These are phyloP conservation scores for Chaitophorus viminalis DNA, from an alignment of 2,888 invertebrate species.

Conservation along the genomic window DNA sequence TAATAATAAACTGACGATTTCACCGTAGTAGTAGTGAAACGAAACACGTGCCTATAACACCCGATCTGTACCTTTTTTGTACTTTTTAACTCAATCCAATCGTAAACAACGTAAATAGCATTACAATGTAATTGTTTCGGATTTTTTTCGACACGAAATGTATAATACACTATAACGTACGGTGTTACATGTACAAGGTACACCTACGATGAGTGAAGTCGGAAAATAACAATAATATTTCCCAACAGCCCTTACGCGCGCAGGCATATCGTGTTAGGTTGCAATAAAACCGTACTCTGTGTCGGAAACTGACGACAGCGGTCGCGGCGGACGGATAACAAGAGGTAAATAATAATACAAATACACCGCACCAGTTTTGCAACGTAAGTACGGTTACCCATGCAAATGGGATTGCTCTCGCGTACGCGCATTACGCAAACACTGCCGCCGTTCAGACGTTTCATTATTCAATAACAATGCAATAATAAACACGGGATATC, in stretches of 20 bases:
- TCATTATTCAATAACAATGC: not conserved
- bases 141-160: not conserved
- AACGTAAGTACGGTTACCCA: not conserved
- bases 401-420: not conserved
- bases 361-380: not conserved
- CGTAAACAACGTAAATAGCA: not conserved
- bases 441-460: not conserved
- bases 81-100: not conserved
- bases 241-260: not conserved
- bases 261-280: not conserved
- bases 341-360: conserved; percentile 3
- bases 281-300: not conserved
- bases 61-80: not conserved
- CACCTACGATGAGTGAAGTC: too few relatives aligned
- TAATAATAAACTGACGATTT: too few relatives aligned
- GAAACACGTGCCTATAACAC: not conserved
- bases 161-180: too few relatives aligned
- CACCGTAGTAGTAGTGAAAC: not conserved
- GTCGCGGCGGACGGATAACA: not conserved
- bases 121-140: not conserved
- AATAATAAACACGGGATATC: not conserved
- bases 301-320: too few relatives aligned
- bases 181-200: too few relatives aligned
- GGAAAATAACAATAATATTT: not conserved
- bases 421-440: not conserved